A percentile compares a stretch with the other conserved stretches of the same genome.
Evolutionary conservation across 30 jellyfish, hydroid and myxozoan genomes (phyloP).

Genomic region (Chrysaora quinquecirrha): DNA sequence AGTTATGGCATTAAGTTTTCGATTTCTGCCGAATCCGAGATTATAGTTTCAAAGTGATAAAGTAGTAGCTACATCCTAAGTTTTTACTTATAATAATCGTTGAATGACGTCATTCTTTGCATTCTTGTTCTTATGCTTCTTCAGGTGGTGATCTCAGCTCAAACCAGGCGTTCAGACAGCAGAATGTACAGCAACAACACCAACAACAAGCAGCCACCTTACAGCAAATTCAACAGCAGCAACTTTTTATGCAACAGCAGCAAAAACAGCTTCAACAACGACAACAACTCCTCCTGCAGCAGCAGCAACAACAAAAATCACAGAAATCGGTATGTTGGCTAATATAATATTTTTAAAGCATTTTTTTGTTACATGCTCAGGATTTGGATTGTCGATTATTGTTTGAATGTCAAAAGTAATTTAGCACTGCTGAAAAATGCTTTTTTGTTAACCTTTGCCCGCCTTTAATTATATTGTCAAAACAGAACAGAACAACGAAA

Average conservation of each 20-base stretch:
- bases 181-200: conserved; percentile 41
- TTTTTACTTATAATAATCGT: not conserved
- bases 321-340: not conserved
- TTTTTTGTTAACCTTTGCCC: too few relatives aligned
- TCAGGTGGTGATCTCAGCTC: conserved; percentile 10
- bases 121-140: too few relatives aligned
- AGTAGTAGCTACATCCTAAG: not conserved
- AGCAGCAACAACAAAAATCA: conserved; percentile 31
- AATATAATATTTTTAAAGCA: not conserved
- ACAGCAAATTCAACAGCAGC: conserved; percentile 50
- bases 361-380: not conserved
- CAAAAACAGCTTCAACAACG: conserved; percentile 35
- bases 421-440: not conserved
- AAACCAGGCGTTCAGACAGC: conserved; percentile 20
- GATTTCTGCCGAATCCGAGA: not conserved
- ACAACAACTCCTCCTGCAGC: conserved; percentile 45
- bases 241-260: conserved; percentile 37
- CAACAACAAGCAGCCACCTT: conserved; percentile 26
- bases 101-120: too few relatives aligned
- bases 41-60: not conserved
- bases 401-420: not conserved
- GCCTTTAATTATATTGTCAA: too few relatives aligned
- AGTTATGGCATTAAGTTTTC: too few relatives aligned
- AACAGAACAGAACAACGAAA: not conserved
- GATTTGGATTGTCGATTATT: not conserved